Base-by-base conservation (phyloP, 2,113 vertebrate genomes). In the Apistogramma diplotaenia region DNA sequence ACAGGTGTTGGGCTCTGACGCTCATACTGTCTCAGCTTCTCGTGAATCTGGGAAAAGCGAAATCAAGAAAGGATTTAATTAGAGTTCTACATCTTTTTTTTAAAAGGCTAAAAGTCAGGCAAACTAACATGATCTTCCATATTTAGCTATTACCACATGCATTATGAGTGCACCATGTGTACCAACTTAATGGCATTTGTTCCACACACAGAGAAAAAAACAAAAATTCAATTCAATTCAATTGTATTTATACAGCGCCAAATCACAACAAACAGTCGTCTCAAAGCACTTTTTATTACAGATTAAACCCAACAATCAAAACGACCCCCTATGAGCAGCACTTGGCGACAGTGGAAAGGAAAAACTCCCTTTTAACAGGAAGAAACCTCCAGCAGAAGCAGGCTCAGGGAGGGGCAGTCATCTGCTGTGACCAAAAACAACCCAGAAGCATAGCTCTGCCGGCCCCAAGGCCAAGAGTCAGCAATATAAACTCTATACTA, bases 21-120 rank as follows among this genome's bases (percentile, higher is more conserved):
- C 93, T 98, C 97, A 9, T 97, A 99, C 89, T 97, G 97, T 79
- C 96, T 96, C 82, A 99, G 94, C 59, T 97, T 98, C 94, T 99
- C 97, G 1, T 99, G 97, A 84, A 99, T 99, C 98, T 99, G 94
- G 27, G 93, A 94, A 72, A 91, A 55, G 94, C 54, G 74, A 11
- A 60, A 46, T 46, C 29, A 6, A 53, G 37, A 18, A 25, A 7
- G 40, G 5, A 58, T 57, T 57, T 46, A 0, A 74, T 15, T 29
- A 74, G 43, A 16, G 27, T n/a, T 29, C 12, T 33, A 1, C 46
- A 54, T 16, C 6, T 29, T 72, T 23, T 33, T 35, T 8, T 8
- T 8, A 35, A 4, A 49, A n/a, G 25, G 3, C 62, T 43, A 49
- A 49, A 49, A 5, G 43, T n/a, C 25, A 29, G 12, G 25, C 0